These are phyloP conservation scores for Chanos chanos DNA, from an alignment of 2,797 vertebrate species.

Conservation along the genomic window DNA sequence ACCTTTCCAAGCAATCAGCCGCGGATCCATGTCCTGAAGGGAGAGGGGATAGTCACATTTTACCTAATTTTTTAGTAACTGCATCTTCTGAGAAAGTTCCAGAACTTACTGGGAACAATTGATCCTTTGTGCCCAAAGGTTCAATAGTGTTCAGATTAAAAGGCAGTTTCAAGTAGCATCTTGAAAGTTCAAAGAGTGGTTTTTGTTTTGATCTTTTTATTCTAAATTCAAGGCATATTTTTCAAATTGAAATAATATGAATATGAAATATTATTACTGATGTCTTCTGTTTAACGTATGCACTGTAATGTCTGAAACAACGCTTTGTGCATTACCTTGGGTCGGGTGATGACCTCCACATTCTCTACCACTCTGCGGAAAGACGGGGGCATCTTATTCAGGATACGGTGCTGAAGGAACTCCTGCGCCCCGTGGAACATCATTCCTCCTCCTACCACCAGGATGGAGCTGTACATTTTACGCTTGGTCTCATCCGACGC, in stretches of 20 bases:
- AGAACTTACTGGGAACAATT: too few species aligned
- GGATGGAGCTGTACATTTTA: slow-evolving; percentile 98
- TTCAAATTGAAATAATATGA: too few species aligned
- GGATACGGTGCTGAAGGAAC: slow-evolving; percentile 94
- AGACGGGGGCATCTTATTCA: slow-evolving; percentile 98
- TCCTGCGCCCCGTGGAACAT: slow-evolving; percentile 94
- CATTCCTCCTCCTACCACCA: slow-evolving; percentile 93
- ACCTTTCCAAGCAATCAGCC: slow-evolving; percentile 93
- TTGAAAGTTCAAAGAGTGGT: too few species aligned
- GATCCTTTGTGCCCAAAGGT: too few species aligned
- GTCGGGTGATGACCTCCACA: slow-evolving; percentile 93
- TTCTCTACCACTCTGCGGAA: slow-evolving; percentile 95
- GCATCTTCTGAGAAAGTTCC: not conserved
- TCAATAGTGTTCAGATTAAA: too few species aligned
- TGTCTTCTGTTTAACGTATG: too few species aligned
- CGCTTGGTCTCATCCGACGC: slow-evolving; percentile 96
- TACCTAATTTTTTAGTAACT: not conserved
- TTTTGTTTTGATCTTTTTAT: too few species aligned
- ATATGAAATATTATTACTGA: too few species aligned
- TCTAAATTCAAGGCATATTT: too few species aligned
- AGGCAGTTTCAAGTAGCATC: too few species aligned
- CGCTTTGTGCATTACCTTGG: slow-evolving; percentile 78
- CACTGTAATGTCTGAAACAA: too few species aligned
- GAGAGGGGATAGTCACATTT: not conserved
- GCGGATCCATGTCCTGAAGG: slow-evolving; percentile 90